Conservation (phyloP, 2,888 invertebrate genomes). For the Ochlodes sylvanus region DNA sequence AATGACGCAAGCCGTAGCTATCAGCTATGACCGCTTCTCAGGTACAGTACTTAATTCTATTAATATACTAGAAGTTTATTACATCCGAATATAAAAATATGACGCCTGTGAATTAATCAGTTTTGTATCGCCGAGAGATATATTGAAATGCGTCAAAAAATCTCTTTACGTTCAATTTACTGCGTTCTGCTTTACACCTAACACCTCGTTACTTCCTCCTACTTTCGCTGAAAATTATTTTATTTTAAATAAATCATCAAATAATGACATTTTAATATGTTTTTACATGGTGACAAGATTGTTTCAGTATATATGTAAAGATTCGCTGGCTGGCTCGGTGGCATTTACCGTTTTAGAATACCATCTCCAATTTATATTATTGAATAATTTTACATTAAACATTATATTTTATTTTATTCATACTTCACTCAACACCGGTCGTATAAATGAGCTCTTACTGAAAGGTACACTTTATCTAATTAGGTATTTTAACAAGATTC, state of each 20-base stretch:
- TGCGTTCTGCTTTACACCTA: constrained; percentile 18
- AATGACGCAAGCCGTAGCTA: background rate
- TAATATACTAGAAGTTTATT: background rate
- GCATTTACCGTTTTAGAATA: background rate
- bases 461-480: background rate
- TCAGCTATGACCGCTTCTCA: background rate
- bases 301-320: background rate
- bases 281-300: background rate
- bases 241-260: constrained; percentile 2
- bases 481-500: too few species aligned
- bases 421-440: background rate
- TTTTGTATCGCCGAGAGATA: constrained; percentile 22
- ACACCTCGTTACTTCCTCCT: constrained; percentile 23
- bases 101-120: constrained; percentile 15
- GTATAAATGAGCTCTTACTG: background rate
- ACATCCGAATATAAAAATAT: constrained; percentile 14
- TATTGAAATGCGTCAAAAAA: constrained; percentile 26
- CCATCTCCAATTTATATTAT: background rate
- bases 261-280: constrained; percentile 14
- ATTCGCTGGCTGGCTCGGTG: background rate
- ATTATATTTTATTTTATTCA: constrained; percentile 1
- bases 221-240: constrained; percentile 7
- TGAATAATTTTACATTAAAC: constrained; percentile 1
- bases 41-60: background rate
- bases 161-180: constrained; percentile 24